Evolutionary conservation across 2,113 vertebrate genomes (phyloP).

Genomic region (Galeopterus variegatus): DNA sequence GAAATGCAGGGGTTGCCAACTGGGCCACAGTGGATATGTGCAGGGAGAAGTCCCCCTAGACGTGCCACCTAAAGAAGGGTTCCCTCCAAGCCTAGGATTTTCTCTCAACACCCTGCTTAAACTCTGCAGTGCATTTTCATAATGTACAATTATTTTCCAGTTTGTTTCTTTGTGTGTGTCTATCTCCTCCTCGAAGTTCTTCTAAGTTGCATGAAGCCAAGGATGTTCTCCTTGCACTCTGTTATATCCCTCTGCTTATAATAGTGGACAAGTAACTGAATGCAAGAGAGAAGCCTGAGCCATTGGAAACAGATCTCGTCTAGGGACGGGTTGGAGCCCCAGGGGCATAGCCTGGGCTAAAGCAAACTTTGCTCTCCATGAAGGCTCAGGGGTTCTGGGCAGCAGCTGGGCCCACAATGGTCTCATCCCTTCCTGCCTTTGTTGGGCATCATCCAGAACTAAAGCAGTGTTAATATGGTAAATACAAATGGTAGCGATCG

Average conservation of each 20-base stretch:
- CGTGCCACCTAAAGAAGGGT: rapidly evolving
- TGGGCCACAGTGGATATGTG: rapidly evolving
- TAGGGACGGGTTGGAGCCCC: rapidly evolving
- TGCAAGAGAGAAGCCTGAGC: rapidly evolving
- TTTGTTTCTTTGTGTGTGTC: not conserved
- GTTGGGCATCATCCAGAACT: rapidly evolving
- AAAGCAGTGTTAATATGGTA: rapidly evolving
- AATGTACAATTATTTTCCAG: rapidly evolving
- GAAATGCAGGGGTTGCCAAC: not conserved
- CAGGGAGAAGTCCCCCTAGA: not conserved
- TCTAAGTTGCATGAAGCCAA: not conserved
- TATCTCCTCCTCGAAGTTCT: not conserved
- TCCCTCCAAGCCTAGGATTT: not conserved
- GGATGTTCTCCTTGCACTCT: not conserved
- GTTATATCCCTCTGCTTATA: not conserved
- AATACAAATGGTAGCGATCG: rapidly evolving
- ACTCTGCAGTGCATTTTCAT: not conserved
- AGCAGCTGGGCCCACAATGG: not conserved
- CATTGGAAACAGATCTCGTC: not conserved
- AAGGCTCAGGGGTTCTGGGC: rapidly evolving
- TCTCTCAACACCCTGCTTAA: not conserved
- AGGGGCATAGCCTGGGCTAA: rapidly evolving
- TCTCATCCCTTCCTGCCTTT: not conserved
- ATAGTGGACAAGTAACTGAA: not conserved
- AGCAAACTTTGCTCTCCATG: too few species aligned